phyloP scores from a whole-genome alignment of 2,113 vertebrate species.

The Ursus arctos region DNA sequence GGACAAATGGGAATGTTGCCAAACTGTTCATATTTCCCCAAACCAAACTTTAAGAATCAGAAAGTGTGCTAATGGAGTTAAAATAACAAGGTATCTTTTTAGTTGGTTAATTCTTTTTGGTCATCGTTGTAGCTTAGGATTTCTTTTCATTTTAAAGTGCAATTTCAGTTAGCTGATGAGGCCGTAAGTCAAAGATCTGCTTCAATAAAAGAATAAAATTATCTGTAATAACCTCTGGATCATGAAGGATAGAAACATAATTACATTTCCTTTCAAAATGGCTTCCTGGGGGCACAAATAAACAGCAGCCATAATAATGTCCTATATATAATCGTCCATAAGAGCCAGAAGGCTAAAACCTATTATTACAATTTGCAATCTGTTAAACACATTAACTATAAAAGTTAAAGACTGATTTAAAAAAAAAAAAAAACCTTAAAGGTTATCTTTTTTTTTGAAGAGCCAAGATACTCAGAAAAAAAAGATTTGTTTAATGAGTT shows the following conservation, averaged over 20 bases:
- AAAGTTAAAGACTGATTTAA: slow-evolving; percentile 53
- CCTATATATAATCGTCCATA: background rate
- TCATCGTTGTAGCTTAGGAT: background rate
- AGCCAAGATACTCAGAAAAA: background rate
- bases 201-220: slow-evolving; percentile 44
- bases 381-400: slow-evolving; percentile 53
- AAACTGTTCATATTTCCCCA: background rate
- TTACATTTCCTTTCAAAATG: slow-evolving; percentile 59
- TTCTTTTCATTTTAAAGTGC: background rate
- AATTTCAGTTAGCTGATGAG: slow-evolving; percentile 13
- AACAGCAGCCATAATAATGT: background rate
- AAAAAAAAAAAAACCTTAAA: background rate
- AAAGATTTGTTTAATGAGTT: background rate
- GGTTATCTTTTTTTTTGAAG: background rate
- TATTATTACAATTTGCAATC: slow-evolving; percentile 50
- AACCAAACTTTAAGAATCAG: background rate
- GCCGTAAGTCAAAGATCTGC: background rate
- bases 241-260: slow-evolving; percentile 34
- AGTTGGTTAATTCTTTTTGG: slow-evolving; percentile 23
- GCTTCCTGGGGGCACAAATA: slow-evolving; percentile 1
- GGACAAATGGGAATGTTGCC: background rate
- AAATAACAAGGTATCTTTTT: background rate
- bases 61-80: background rate
- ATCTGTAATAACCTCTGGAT: slow-evolving; percentile 7
- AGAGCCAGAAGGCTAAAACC: slow-evolving; percentile 2